Evolutionary conservation across 1,140 invertebrate genomes (phyloP).

Genomic region (Idris sp.): DNA sequence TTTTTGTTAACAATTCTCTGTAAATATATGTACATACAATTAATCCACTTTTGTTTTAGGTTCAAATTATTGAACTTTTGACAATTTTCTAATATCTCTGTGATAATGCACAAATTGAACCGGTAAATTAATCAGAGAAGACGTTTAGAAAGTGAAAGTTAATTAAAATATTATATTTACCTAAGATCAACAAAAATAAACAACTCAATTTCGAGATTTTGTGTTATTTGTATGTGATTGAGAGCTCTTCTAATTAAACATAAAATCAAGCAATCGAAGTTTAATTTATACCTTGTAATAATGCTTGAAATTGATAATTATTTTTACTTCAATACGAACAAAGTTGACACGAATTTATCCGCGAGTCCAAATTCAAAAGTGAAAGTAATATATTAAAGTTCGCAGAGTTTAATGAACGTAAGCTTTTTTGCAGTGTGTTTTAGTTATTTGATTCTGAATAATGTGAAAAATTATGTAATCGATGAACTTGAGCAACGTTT

Average conservation of each 20-base stretch:
- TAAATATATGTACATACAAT: conserved; percentile 47
- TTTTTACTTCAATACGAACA: conserved; percentile 7
- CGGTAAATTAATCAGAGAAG: too few species aligned
- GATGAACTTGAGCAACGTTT: background rate
- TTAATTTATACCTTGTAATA: too few species aligned
- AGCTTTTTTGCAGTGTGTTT: background rate
- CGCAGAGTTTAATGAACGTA: too few species aligned
- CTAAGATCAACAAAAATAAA: too few species aligned
- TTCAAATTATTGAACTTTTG: conserved; percentile 13
- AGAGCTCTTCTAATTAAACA: too few species aligned
- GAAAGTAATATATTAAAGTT: too few species aligned
- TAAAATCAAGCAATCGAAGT: too few species aligned
- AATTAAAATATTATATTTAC: background rate
- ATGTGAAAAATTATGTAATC: conserved; percentile 8
- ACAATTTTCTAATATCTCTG: background rate
- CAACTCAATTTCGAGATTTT: too few species aligned
- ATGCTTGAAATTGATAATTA: too few species aligned
- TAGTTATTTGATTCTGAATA: background rate
- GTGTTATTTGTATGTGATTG: too few species aligned
- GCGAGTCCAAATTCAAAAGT: conserved; percentile 27
- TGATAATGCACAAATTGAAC: too few species aligned
- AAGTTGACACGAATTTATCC: conserved; percentile 3
- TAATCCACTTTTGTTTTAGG: background rate
- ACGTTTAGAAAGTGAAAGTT: conserved; percentile 5
- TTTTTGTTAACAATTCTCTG: conserved; percentile 34